phyloP scores from a whole-genome alignment of 1,140 invertebrate genomes.

The Ctenoplectra terminalis region DNA sequence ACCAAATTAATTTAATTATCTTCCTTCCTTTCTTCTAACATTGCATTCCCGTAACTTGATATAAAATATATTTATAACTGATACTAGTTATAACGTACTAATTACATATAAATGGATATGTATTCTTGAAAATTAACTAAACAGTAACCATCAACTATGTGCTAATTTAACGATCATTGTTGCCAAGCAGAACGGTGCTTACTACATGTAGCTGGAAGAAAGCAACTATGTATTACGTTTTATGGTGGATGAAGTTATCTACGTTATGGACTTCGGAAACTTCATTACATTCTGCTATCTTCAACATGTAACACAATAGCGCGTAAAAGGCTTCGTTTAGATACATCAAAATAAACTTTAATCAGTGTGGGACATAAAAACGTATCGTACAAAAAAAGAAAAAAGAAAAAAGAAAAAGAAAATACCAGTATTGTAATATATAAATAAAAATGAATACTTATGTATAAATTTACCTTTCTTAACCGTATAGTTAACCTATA shows the following conservation, averaged over 20 bases:
- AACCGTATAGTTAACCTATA: no score
- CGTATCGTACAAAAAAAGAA: not conserved
- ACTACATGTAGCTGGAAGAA: not conserved
- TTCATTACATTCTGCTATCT: not conserved
- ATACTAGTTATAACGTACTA: not conserved
- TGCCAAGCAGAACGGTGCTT: not conserved
- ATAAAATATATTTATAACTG: not conserved
- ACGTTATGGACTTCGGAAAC: not conserved
- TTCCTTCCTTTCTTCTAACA: not conserved
- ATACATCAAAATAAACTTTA: not conserved
- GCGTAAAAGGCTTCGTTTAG: not conserved
- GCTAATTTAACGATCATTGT: not conserved
- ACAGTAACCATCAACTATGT: not conserved
- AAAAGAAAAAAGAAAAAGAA: no score
- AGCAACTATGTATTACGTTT: not conserved
- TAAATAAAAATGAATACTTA: no score
- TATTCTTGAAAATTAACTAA: not conserved
- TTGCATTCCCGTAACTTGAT: not conserved
- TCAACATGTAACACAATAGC: not conserved
- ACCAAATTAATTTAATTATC: not conserved
- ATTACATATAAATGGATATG: not conserved
- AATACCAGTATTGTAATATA: no score
- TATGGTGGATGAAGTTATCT: not conserved
- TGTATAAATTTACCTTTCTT: no score
- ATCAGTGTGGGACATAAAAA: not conserved